Evolutionary conservation across 2,797 vertebrate species (phyloP).

Genomic region (Tokudaia muenninki): DNA sequence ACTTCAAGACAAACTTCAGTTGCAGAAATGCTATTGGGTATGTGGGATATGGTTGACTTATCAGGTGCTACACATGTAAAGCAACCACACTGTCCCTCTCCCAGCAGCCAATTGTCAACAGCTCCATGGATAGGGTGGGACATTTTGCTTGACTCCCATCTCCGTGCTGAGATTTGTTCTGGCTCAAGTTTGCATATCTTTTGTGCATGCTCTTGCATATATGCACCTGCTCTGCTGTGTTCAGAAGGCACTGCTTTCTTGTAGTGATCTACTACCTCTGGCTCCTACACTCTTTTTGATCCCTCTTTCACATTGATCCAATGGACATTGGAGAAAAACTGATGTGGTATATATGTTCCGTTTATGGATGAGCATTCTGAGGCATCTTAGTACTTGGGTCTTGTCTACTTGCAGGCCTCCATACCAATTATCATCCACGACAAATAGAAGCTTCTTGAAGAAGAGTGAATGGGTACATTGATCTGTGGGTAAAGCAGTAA

Average conservation of each 20-base stretch:
- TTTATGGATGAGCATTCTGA: background rate
- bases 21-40: background rate
- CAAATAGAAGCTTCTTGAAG: background rate
- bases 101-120: background rate
- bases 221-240: too few relatives aligned
- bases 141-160: background rate
- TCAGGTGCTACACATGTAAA: background rate
- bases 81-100: background rate
- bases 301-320: background rate
- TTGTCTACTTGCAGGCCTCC: background rate
- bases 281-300: background rate
- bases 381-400: background rate
- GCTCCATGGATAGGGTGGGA: background rate
- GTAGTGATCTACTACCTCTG: background rate
- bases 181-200: background rate
- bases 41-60: background rate
- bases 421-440: background rate
- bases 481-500: background rate
- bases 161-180: background rate
- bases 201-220: background rate
- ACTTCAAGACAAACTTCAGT: background rate
- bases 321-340: too few relatives aligned
- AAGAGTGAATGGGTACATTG: background rate
- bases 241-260: background rate
- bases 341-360: background rate